These are phyloP conservation scores for Ctenodactylus gundi DNA, from an alignment of 2,113 vertebrate species.

Conservation along the genomic window DNA sequence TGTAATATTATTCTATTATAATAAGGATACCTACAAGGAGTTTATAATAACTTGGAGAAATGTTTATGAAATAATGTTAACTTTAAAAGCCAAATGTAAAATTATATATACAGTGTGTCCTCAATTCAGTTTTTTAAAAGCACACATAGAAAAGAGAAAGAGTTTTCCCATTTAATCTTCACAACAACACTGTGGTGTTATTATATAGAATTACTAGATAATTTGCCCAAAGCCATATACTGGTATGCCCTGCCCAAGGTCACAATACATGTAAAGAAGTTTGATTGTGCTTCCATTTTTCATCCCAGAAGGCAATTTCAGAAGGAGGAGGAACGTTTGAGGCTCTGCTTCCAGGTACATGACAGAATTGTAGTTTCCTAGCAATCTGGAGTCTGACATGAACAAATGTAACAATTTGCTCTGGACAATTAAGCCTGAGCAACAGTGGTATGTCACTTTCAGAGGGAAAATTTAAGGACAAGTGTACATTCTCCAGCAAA, in stretches of 20 bases:
- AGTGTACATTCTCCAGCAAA: neutral
- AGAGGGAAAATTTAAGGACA: neutral
- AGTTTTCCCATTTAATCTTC: constrained; percentile 56
- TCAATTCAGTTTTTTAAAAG: constrained; percentile 47
- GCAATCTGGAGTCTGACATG: neutral
- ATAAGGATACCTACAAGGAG: constrained; percentile 55
- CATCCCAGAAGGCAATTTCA: neutral
- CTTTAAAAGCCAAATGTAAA: constrained; percentile 63
- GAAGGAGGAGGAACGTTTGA: neutral
- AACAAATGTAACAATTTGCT: neutral
- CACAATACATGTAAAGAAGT: neutral
- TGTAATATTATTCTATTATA: constrained; percentile 61
- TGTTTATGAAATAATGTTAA: constrained; percentile 68
- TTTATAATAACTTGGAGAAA: constrained; percentile 64
- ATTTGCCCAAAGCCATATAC: constrained; percentile 25
- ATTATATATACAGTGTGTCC: constrained; percentile 19
- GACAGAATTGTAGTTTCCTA: neutral
- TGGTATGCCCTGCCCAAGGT: neutral
- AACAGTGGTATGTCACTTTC: neutral
- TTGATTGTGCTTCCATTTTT: neutral
- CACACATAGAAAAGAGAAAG: constrained; percentile 18
- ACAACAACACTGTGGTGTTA: constrained; percentile 22
- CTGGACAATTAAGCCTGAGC: neutral
- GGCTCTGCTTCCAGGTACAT: neutral
- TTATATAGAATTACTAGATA: constrained; percentile 44